Evolutionary conservation across 2,888 invertebrate genomes (phyloP), one percentile per base, ranked within the genome.

Genomic region (Sarcophaga caerulescens): DNA sequence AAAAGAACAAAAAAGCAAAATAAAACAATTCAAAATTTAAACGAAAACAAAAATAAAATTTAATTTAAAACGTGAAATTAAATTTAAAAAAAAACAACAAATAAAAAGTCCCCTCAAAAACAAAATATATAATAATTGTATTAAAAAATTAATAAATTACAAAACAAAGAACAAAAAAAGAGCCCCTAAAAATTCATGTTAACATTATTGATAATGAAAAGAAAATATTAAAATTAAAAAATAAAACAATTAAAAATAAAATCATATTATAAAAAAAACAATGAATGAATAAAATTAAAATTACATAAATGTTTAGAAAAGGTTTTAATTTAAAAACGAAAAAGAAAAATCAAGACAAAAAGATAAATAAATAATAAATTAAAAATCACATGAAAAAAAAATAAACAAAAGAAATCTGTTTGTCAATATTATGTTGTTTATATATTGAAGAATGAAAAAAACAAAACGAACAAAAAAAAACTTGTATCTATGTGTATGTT

Each of bases 151-250:
- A 59, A 47, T 80, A 74, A 4, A 25, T 65, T 57, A 45, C 11
- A 88, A 88, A 89, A 90, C 88, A 87, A 89, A 89, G 90, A 88
- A 88, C 89, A 88, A 89, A 89, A 90, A 87, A 87, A 88, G 89
- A 70, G 81, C 71, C 84, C 66, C 63, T 19, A 70, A 85, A 76
- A 68, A 84, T 84, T 84, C 84, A 87, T 84, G 84, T 82, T 85
- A 85, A 84, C 86, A 86, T 86, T 86, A 84, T 81, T 66, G 57
- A 78, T 85, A 85, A 83, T 74, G 70, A 83, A 60, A 59, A 47
- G 62, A 68, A 44, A 63, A 44, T 89, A 89, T 89, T 89, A 90
- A 89, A 89, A 52, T 52, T 14, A 89, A 88, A 25, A 89, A 89
- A 88, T 89, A 75, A 59, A 77, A 59, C 66, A 71, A 81, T 19